Evolutionary conservation across 2,113 vertebrate genomes (phyloP).

Genomic region (Protobothrops mucrosquamatus): DNA sequence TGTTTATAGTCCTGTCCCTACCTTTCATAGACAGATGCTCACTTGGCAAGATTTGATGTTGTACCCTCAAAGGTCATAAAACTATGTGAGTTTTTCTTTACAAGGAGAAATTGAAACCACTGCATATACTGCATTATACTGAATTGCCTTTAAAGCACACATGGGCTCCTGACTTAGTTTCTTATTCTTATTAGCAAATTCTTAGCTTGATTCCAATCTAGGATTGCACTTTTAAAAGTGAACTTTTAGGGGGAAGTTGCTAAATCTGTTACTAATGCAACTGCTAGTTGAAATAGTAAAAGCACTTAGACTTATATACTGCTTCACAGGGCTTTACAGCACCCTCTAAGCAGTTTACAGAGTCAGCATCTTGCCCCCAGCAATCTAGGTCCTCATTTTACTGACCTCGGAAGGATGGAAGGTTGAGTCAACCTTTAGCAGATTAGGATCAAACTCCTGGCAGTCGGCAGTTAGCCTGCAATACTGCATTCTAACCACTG

Average conservation of each 20-base stretch:
- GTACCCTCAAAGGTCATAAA: neutral
- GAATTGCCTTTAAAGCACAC: neutral
- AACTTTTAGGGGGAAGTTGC: neutral
- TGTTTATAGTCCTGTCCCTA: neutral
- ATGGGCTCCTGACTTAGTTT: neutral
- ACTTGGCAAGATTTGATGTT: neutral
- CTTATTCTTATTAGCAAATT: neutral
- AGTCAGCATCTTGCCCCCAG: neutral
- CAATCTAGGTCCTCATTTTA: neutral
- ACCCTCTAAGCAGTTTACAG: neutral
- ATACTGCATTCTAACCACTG: neutral
- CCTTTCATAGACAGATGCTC: neutral
- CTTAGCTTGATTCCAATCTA: neutral
- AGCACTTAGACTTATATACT: neutral
- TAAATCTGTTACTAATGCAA: neutral
- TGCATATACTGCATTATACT: neutral
- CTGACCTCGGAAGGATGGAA: neutral
- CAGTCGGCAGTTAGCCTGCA: neutral
- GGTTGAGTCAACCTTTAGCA: neutral
- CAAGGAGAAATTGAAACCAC: neutral
- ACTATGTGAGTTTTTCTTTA: neutral
- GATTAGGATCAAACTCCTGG: neutral
- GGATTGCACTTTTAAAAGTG: neutral
- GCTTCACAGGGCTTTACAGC: neutral
- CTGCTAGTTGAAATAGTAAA: neutral